phyloP scores from a whole-genome alignment of 1,140 invertebrate genomes.

The Cydia splendana region DNA sequence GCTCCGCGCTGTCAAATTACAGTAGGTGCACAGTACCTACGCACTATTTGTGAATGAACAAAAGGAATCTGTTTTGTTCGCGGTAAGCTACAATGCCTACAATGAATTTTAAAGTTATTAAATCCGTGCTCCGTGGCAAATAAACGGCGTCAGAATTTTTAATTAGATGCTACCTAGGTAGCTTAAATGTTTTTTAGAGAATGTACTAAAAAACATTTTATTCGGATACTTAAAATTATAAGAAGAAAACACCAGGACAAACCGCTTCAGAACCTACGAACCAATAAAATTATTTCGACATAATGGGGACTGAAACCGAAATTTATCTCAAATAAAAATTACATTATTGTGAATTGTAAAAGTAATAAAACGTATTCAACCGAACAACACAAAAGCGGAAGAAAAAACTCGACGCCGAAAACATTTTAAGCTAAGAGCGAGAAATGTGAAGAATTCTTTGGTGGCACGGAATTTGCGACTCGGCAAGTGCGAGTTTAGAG shows the following conservation, averaged over 20 bases:
- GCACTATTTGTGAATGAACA: neutral
- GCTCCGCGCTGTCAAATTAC: too few species aligned
- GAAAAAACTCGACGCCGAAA: conserved; percentile 37
- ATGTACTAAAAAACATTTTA: neutral
- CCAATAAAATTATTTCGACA: conserved; percentile 24
- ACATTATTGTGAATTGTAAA: conserved; percentile 30
- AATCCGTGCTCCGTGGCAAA: neutral
- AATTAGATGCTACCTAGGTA: neutral
- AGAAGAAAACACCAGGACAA: neutral
- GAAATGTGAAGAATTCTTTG: conserved; percentile 33
- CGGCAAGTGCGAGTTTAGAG: conserved; percentile 58
- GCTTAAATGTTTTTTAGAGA: too few species aligned
- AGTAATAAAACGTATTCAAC: conserved; percentile 41
- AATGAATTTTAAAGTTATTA: neutral
- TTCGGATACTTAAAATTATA: neutral
- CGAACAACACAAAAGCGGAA: conserved; percentile 39
- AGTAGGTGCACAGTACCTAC: too few species aligned
- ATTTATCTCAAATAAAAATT: conserved; percentile 28
- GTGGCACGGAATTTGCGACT: conserved; percentile 48
- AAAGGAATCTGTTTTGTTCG: neutral
- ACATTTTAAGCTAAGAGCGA: conserved; percentile 40
- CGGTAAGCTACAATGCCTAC: neutral
- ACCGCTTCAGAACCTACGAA: neutral
- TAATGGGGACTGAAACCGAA: conserved; percentile 13
- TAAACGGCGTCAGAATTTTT: neutral